phyloP scores from a whole-genome alignment of 2,888 invertebrate species.

The Tipula vernalis region DNA sequence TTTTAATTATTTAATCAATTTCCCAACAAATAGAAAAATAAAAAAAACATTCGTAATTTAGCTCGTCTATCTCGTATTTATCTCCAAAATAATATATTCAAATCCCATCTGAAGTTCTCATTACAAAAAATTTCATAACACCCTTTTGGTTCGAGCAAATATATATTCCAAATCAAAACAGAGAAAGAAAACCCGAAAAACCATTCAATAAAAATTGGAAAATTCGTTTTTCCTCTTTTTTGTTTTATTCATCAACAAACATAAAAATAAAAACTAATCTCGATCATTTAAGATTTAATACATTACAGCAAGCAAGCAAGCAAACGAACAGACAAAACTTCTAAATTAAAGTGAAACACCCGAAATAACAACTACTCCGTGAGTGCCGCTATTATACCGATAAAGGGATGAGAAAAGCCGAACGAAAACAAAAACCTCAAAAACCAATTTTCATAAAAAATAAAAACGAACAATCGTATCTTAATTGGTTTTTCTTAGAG shows the following conservation, averaged over 20 bases:
- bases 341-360: neutral
- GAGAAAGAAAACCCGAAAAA: neutral
- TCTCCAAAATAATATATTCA: neutral
- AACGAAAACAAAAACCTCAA: neutral
- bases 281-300: neutral
- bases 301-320: neutral
- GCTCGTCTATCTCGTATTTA: neutral
- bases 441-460: neutral
- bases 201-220: neutral
- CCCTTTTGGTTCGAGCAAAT: neutral
- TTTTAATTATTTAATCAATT: conserved; percentile 4
- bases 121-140: neutral
- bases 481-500: neutral
- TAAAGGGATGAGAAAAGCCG: neutral
- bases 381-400: neutral
- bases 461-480: neutral
- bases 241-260: neutral
- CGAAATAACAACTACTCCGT: neutral
- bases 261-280: neutral
- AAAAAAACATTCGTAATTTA: neutral
- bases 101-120: neutral
- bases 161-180: neutral
- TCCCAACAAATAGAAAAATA: neutral
- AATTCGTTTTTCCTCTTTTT: neutral
- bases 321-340: neutral